Base-by-base conservation (phyloP, 1,140 invertebrate genomes). In the Drosophila ananassae region DNA sequence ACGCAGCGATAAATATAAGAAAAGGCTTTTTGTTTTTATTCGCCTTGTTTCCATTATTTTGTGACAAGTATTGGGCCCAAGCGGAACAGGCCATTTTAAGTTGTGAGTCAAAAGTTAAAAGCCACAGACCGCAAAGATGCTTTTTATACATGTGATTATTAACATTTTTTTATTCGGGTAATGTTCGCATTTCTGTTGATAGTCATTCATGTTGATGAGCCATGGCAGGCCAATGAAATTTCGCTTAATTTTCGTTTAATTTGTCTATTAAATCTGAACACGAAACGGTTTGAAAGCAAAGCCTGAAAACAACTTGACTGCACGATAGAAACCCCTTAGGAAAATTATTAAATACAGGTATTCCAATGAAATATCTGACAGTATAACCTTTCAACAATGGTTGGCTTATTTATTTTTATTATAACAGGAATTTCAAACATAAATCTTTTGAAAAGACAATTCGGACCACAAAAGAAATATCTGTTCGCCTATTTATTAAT, bases 241-340 rank as follows among this genome's bases (percentile, higher is more conserved):
- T 64, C 47, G 63, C 47, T 67, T 63, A 52, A 63, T 63, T 69
- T 69, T 69, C 32, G 63, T 56, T 69, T 48, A 69, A 69, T 69
- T 69, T 57, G 52, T 32, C 34, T 56, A 69, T 69, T 68, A 68
- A 69, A 39, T 68, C 34, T 25, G 7, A 54, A 9, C 66, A 69
- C 66, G 32, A 56, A 69, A 21, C 21, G 5, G 44, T 37, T 56
- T 17, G 63, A 69, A 57, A 69, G 63, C 64, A 17, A 21, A 21
- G 12, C 17, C 17, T 21, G 25, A 39, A 39, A 67, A 69, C 52
- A 4, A 37, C 51, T 57, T 39, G n/a, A 2, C 17, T 25, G 63
- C 66, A 69, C 66, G 66, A 69, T 32, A 69, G 8, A 56, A 69
- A 69, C 52, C 24, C 17, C 44, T 41, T 10, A 55, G 32, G n/a